Base-by-base conservation (phyloP, 2,113 vertebrate species). In the Prietella phreatophila region DNA sequence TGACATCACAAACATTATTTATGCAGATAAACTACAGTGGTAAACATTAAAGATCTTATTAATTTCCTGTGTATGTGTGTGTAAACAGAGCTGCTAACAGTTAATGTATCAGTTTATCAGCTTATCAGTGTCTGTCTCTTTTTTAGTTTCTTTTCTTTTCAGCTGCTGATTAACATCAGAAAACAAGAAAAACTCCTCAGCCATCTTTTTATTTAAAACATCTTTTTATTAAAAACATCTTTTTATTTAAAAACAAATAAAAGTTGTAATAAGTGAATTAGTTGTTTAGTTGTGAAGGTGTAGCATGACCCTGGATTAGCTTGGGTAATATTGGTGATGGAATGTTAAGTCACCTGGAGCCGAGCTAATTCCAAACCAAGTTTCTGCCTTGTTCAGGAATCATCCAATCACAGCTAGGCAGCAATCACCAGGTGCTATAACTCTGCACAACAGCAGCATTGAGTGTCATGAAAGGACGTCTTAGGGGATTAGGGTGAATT, bases 281-380 rank as follows among this genome's bases (percentile, higher is more conserved):
- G 33, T 14, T 82, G 19, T 61, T 61, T 82, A 82, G 55, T 61
- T 82, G 55, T 61, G 58, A 39, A 61, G 80, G 33, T 82, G 80
- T 60, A 47, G 56, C 80, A 39, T 83, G 82, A 17, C 58, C 82
- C 36, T 63, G 58, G 82, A 61, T 83, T 83, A 83, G 39, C 14
- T 6, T 63, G 58, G 56, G 6, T 42, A 63, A 63, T 83, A 63
- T 63, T 6, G 4, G 20, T n/a, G 60, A 17, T 47, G 56, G 60
- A 83, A 83, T 63, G 19, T 83, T 83, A 83, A 83, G 82, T 83
- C 58, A 83, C 60, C 58, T 83, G 82, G 58, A 83, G 82, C 58
- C 58, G 36, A 63, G 58, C 82, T 83, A 83, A 83, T 63, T 83
- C 82, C 60, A 63, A 83, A 63, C 56, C 75, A 63, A 67, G 19